These are phyloP conservation scores for Sarcophaga variegata DNA, from an alignment of 2,888 invertebrate genomes.

Conservation along the genomic window DNA sequence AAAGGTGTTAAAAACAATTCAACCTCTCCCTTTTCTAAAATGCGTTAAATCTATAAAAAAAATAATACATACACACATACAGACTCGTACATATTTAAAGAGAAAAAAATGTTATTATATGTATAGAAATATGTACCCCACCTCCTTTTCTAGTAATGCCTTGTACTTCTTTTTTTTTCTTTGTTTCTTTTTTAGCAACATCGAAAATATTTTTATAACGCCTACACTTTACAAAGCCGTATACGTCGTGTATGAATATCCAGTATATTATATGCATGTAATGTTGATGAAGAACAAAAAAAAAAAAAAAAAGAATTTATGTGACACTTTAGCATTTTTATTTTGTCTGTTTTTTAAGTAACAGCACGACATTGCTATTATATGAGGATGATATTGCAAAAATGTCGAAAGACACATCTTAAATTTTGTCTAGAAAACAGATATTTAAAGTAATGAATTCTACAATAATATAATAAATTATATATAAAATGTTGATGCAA, in stretches of 20 bases:
- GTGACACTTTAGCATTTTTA: conserved; percentile 54
- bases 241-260: background rate
- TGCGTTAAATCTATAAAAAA: background rate
- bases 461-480: background rate
- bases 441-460: background rate
- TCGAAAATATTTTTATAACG: conserved; percentile 37
- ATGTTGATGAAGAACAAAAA: conserved; percentile 8
- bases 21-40: background rate
- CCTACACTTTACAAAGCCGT: conserved; percentile 42
- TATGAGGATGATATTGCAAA: conserved; percentile 21
- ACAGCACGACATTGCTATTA: conserved; percentile 49
- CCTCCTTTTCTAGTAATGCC: conserved; percentile 16
- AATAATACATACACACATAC: background rate
- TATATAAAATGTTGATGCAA: background rate
- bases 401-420: background rate
- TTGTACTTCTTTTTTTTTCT: background rate
- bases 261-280: conserved; percentile 34
- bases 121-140: background rate
- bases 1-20: background rate
- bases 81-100: background rate
- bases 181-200: background rate
- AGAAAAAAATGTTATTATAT: background rate
- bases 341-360: background rate
- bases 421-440: background rate
- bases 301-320: conserved; percentile 15